Evolutionary conservation across 2,888 invertebrate genomes (phyloP).

Genomic region (Eumerus sabulonum): DNA sequence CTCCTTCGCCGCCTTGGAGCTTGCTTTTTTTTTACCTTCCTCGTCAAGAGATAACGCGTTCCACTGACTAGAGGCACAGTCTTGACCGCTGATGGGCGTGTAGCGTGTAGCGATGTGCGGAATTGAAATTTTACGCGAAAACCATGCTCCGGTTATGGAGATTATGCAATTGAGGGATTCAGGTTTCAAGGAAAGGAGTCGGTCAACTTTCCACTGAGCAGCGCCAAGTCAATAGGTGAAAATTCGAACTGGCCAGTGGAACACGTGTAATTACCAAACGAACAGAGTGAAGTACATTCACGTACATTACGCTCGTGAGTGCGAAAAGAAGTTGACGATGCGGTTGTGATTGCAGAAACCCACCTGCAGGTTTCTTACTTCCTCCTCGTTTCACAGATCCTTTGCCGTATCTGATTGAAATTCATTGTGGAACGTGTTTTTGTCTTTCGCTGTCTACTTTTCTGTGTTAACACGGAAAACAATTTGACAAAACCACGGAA

Average conservation of each 20-base stretch:
- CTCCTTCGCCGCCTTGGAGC: neutral
- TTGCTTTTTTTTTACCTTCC: too few species aligned
- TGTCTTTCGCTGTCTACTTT: constrained; percentile 5
- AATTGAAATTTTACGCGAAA: constrained; percentile 4
- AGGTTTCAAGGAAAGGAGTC: constrained; percentile 9
- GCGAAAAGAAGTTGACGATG: constrained; percentile 42
- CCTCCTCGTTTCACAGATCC: constrained; percentile 9
- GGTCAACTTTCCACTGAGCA: constrained; percentile 23
- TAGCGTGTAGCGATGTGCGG: too few species aligned
- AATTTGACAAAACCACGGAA: constrained; percentile 55
- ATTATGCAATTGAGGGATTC: constrained; percentile 44
- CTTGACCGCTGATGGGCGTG: neutral
- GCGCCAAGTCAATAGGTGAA: constrained; percentile 29
- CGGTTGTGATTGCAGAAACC: constrained; percentile 53
- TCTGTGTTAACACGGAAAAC: constrained; percentile 59
- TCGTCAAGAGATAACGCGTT: neutral
- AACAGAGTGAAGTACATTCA: constrained; percentile 6
- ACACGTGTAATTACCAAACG: constrained; percentile 36
- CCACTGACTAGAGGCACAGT: neutral
- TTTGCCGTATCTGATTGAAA: constrained; percentile 28
- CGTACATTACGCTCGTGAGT: too few species aligned
- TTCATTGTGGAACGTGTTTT: constrained; percentile 59
- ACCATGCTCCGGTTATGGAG: constrained; percentile 36
- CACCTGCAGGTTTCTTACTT: constrained; percentile 14
- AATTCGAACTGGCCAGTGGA: constrained; percentile 19